Percentiles rank a stretch among this genome's conserved stretches.
Conservation (phyloP, 2,113 vertebrate species). For the Hassar affinis region DNA sequence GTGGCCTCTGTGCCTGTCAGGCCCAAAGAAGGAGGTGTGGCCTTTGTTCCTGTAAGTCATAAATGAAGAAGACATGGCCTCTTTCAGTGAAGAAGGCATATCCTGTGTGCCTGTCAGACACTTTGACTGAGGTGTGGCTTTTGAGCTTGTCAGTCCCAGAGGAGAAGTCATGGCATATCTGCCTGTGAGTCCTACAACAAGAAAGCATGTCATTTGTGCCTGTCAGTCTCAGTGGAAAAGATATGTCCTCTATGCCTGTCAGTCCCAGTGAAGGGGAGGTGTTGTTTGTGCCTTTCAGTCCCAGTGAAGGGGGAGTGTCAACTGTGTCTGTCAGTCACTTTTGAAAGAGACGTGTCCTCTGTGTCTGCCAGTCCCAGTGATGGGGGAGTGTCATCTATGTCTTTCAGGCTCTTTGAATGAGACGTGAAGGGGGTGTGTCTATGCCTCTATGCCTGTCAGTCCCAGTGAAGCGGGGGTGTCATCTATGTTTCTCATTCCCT, state of each 20-base stretch:
- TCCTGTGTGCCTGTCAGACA: not conserved
- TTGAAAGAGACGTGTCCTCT: not conserved
- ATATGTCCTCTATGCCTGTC: no score
- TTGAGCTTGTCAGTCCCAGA: not conserved
- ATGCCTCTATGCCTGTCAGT: not conserved
- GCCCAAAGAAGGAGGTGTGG: not conserved
- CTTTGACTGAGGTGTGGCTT: not conserved
- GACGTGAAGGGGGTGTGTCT: no score
- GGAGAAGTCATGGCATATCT: not conserved
- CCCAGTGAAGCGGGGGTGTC: no score
- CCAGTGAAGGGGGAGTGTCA: not conserved
- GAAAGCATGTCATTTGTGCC: not conserved
- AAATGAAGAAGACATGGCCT: not conserved
- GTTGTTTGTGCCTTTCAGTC: not conserved
- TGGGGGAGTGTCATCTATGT: not conserved
- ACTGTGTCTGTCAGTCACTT: not conserved
- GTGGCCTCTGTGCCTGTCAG: not conserved
- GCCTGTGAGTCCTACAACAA: not conserved
- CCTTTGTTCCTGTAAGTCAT: not conserved
- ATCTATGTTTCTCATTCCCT: not conserved
- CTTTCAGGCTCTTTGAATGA: not conserved
- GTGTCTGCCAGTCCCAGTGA: not conserved
- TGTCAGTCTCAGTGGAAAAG: not conserved
- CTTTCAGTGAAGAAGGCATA: not conserved
- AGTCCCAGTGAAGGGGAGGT: no score